Conservation (phyloP, 2,113 vertebrate species). For the Pleuronectes platessa region DNA sequence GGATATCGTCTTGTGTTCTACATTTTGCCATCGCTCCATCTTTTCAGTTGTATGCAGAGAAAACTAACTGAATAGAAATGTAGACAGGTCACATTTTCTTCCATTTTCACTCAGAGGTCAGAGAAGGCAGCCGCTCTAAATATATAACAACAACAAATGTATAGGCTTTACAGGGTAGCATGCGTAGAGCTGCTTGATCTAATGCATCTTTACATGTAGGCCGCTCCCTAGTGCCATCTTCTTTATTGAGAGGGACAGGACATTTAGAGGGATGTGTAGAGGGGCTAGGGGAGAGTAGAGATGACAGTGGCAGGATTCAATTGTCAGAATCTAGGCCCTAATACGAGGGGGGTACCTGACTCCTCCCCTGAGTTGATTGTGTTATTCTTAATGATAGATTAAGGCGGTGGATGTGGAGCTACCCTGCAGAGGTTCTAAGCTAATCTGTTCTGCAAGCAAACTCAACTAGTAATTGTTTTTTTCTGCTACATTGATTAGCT, state of each 20-base stretch:
- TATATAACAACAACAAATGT: background rate
- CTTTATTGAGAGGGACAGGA: constrained; percentile 18
- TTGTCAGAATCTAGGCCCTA: constrained; percentile 4
- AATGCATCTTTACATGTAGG: constrained; percentile 2
- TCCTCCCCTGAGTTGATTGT: constrained; percentile 22
- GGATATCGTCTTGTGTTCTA: constrained; percentile 8
- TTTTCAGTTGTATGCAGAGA: background rate
- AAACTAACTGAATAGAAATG: too few species aligned
- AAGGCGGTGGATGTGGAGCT: background rate
- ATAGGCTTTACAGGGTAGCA: too few species aligned
- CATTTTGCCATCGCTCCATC: constrained; percentile 19
- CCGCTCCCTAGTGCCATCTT: background rate
- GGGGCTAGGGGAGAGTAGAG: background rate
- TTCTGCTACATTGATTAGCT: constrained; percentile 43
- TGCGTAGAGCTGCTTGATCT: constrained; percentile 1
- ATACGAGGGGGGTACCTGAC: background rate
- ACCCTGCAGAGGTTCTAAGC: constrained; percentile 22
- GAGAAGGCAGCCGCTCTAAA: background rate
- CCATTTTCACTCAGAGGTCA: constrained; percentile 1
- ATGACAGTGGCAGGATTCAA: background rate
- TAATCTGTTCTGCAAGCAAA: constrained; percentile 45
- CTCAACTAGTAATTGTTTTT: constrained; percentile 24
- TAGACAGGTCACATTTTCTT: too few species aligned
- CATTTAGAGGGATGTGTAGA: constrained; percentile 11
- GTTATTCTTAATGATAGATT: constrained; percentile 40